Conservation (phyloP, 1,140 invertebrate genomes). For the Drepana arcuata region DNA sequence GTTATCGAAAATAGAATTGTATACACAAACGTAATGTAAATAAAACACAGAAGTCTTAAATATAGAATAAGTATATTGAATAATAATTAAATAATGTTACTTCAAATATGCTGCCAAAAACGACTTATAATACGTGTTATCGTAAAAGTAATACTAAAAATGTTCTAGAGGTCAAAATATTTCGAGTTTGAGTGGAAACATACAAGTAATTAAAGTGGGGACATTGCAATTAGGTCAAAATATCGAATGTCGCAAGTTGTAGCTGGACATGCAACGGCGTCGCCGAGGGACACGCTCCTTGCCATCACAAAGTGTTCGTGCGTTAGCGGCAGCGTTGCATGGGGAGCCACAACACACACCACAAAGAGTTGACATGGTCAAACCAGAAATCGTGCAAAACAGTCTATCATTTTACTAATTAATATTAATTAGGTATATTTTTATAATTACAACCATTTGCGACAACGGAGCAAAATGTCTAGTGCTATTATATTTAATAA, state of each 20-base stretch:
- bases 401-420: slow-evolving; percentile 61
- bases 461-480: slow-evolving; percentile 61
- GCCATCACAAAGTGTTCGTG: slow-evolving; percentile 46
- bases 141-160: slow-evolving; percentile 68
- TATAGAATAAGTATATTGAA: slow-evolving; percentile 72
- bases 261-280: slow-evolving; percentile 23
- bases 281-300: slow-evolving; percentile 23
- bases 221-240: slow-evolving; percentile 14
- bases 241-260: slow-evolving; percentile 34
- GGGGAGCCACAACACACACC: slow-evolving; percentile 34
- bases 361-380: slow-evolving; percentile 20
- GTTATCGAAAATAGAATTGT: too few relatives aligned
- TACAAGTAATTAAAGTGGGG: slow-evolving; percentile 7
- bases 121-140: slow-evolving; percentile 61
- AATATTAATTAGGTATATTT: slow-evolving; percentile 48
- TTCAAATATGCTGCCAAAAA: slow-evolving; percentile 68
- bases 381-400: slow-evolving; percentile 59
- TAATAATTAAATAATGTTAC: slow-evolving; percentile 71
- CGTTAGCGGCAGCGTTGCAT: slow-evolving; percentile 15
- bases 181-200: slow-evolving; percentile 56
- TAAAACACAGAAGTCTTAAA: slow-evolving; percentile 55
- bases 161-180: slow-evolving; percentile 63
- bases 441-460: slow-evolving; percentile 66
- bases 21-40: slow-evolving; percentile 27
- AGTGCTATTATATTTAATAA: slow-evolving; percentile 45